phyloP scores from a whole-genome alignment of 2,888 invertebrate genomes.

The Epistrophella euchroma region DNA sequence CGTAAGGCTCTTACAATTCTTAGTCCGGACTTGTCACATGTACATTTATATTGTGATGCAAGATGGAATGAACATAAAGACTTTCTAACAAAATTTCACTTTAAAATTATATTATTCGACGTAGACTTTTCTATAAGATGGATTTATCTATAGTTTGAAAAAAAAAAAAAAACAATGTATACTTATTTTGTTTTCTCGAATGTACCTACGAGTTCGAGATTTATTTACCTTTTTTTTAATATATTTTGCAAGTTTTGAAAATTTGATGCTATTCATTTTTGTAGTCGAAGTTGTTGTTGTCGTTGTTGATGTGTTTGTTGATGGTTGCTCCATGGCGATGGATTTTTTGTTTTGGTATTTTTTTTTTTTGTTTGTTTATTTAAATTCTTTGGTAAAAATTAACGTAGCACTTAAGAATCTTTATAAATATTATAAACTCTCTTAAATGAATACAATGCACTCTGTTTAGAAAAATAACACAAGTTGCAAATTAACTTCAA shows the following conservation, averaged over 20 bases:
- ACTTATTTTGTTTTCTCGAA: neutral
- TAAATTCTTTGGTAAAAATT: conserved; percentile 23
- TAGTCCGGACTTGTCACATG: neutral
- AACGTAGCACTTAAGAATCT: neutral
- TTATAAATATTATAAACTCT: conserved; percentile 16
- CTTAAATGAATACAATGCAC: conserved; percentile 1
- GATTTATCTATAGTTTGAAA: too few species aligned
- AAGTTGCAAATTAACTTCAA: neutral
- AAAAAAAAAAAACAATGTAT: too few species aligned
- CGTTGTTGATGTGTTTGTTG: conserved; percentile 26
- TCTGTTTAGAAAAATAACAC: neutral
- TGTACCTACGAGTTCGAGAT: neutral
- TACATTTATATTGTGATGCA: neutral
- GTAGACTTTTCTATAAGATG: too few species aligned
- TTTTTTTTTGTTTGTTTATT: neutral
- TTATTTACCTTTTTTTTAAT: conserved; percentile 83
- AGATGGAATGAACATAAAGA: neutral
- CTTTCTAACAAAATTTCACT: neutral
- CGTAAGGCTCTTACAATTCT: neutral
- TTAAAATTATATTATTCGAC: neutral
- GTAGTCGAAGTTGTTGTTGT: conserved; percentile 51
- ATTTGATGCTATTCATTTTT: conserved; percentile 82
- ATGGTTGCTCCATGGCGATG: conserved; percentile 60
- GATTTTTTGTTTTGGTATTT: conserved; percentile 25
- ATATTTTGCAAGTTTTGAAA: conserved; percentile 83